Conservation (phyloP, 2,113 vertebrate genomes). For the Sebastes fasciatus region DNA sequence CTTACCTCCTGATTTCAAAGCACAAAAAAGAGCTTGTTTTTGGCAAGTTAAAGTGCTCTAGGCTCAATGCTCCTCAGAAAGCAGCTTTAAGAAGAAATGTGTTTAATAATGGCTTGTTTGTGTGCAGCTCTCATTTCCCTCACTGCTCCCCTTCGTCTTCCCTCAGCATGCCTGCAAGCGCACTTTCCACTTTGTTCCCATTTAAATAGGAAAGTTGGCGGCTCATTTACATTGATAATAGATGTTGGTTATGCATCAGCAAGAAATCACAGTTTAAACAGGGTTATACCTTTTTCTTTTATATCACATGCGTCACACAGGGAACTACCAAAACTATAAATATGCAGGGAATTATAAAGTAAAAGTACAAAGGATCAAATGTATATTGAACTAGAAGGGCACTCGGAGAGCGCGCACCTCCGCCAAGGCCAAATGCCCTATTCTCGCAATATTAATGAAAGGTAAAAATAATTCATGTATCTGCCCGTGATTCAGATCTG, state of each 20-base stretch:
- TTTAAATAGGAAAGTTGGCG: slow-evolving; percentile 71
- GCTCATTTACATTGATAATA: slow-evolving; percentile 76
- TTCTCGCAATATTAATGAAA: not conserved
- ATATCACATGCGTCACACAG: not conserved
- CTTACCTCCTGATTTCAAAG: slow-evolving; percentile 78
- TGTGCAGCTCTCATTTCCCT: slow-evolving; percentile 70
- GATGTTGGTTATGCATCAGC: slow-evolving; percentile 68
- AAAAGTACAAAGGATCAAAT: not conserved
- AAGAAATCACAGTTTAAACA: slow-evolving; percentile 44
- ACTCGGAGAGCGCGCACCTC: too few relatives aligned
- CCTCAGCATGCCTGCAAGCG: slow-evolving; percentile 71
- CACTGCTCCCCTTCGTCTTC: slow-evolving; percentile 55
- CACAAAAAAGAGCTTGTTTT: slow-evolving; percentile 70
- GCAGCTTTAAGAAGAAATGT: slow-evolving; percentile 72
- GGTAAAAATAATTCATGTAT: not conserved
- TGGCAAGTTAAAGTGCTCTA: slow-evolving; percentile 75
- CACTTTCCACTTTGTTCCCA: slow-evolving; percentile 64
- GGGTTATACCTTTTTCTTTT: slow-evolving; percentile 25
- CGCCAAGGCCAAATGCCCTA: too few relatives aligned
- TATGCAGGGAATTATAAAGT: not conserved
- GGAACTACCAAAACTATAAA: not conserved
- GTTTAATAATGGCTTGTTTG: slow-evolving; percentile 77
- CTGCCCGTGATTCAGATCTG: too few relatives aligned
- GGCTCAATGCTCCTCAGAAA: slow-evolving; percentile 75
- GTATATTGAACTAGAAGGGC: too few relatives aligned